Evolutionary conservation across 2,113 vertebrate genomes (phyloP).

Genomic region (Ceyx cyanopectus): DNA sequence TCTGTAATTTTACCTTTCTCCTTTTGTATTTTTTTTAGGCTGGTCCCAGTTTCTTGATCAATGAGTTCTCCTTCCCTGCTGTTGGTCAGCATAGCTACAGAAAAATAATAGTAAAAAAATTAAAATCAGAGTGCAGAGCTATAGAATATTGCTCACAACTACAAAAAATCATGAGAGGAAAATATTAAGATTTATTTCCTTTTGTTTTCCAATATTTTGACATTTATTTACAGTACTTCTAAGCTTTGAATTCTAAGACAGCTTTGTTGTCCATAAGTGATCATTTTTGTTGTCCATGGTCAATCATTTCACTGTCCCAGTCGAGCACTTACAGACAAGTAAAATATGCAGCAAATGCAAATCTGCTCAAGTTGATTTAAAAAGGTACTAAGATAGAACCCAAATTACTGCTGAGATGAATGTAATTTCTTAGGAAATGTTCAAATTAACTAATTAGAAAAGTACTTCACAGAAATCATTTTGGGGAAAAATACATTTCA

Average conservation of each 20-base stretch:
- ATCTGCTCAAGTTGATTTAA: background rate
- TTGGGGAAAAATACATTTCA: background rate
- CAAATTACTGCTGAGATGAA: background rate
- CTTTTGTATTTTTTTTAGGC: conserved; percentile 88
- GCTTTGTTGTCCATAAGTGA: background rate
- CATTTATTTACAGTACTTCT: background rate
- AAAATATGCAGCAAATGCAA: background rate
- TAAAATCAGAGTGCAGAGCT: conserved; percentile 29
- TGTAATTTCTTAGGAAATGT: background rate
- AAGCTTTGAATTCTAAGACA: background rate
- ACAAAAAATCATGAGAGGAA: background rate
- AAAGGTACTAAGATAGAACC: background rate
- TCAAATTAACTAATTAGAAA: conserved; percentile 22
- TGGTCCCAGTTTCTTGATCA: conserved; percentile 82
- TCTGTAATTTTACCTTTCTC: conserved; percentile 84
- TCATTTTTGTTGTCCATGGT: background rate
- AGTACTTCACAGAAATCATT: background rate
- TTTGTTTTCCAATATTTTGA: background rate
- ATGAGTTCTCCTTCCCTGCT: conserved; percentile 80
- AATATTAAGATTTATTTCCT: background rate
- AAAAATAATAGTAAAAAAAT: background rate
- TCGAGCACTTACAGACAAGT: background rate
- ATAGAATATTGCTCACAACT: background rate
- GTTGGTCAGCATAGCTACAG: conserved; percentile 77
- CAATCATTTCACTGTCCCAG: background rate